Percentiles rank a stretch among this genome's conserved stretches.
Evolutionary conservation across 2,113 vertebrate species (phyloP).

Genomic region (Neolamprologus sp.): DNA sequence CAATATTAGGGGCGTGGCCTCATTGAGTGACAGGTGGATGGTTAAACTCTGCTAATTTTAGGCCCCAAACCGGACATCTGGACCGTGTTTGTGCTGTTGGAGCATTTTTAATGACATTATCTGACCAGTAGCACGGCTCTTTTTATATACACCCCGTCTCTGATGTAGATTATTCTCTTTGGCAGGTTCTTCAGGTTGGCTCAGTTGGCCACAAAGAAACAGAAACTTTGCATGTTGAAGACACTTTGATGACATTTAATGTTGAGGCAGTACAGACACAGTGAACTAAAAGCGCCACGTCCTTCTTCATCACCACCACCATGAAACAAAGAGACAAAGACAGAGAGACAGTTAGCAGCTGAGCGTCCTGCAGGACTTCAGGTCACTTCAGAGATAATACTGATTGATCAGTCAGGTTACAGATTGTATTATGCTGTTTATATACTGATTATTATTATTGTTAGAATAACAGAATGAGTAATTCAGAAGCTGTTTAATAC

Average conservation of each 20-base stretch:
- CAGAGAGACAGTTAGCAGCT: slow-evolving; percentile 15
- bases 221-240: background rate
- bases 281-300: slow-evolving; percentile 31
- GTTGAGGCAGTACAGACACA: slow-evolving; percentile 59
- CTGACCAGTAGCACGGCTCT: background rate
- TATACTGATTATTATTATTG: slow-evolving; percentile 46
- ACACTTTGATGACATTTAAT: slow-evolving; percentile 53
- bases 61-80: background rate
- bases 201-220: background rate
- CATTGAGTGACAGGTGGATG: background rate
- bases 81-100: background rate
- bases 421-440: slow-evolving; percentile 59
- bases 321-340: slow-evolving; percentile 11
- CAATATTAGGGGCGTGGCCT: background rate
- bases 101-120: background rate
- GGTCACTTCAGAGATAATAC: slow-evolving; percentile 61
- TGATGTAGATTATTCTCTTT: background rate
- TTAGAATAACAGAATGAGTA: slow-evolving; percentile 32
- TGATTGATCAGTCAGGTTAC: slow-evolving; percentile 44
- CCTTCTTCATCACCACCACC: background rate
- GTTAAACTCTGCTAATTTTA: background rate
- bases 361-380: slow-evolving; percentile 10
- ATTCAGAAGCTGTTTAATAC: slow-evolving; percentile 58
- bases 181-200: background rate
- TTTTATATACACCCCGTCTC: background rate